These are phyloP conservation scores for Podarcis lilfordi DNA, from an alignment of 2,797 vertebrate genomes.

Conservation along the genomic window DNA sequence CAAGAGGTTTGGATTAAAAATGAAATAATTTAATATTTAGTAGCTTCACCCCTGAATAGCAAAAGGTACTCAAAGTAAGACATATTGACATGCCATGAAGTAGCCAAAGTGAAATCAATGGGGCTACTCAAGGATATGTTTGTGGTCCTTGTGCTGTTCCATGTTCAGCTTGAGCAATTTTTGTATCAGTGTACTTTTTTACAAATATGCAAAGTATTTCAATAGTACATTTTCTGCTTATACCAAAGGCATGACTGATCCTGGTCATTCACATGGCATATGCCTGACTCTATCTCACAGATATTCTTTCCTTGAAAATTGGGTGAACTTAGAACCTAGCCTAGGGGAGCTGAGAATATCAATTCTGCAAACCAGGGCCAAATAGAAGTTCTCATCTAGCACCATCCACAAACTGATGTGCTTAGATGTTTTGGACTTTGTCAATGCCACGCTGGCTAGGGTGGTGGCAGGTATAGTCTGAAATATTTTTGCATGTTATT, in stretches of 20 bases:
- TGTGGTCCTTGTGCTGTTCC: not conserved
- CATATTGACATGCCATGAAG: not conserved
- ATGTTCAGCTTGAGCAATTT: not conserved
- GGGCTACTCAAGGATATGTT: not conserved
- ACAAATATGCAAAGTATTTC: not conserved
- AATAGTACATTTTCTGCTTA: not conserved
- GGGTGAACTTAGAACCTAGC: too few relatives aligned
- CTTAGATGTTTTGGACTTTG: too few relatives aligned
- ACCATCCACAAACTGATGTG: too few relatives aligned
- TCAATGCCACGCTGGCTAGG: too few relatives aligned
- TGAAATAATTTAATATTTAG: conserved; percentile 34
- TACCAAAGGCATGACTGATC: not conserved
- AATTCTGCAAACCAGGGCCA: not conserved
- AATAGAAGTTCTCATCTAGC: not conserved
- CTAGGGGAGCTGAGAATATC: not conserved
- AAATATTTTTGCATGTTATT: too few relatives aligned
- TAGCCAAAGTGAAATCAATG: not conserved
- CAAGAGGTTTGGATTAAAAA: conserved; percentile 38
- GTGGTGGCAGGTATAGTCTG: too few relatives aligned
- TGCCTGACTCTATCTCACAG: not conserved
- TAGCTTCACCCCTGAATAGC: not conserved
- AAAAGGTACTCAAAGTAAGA: not conserved
- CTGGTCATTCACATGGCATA: not conserved
- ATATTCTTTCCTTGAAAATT: not conserved
- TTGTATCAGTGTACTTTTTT: conserved; percentile 1